Evolutionary conservation across 2,113 vertebrate genomes (phyloP).

Genomic region (Carassius carassius): DNA sequence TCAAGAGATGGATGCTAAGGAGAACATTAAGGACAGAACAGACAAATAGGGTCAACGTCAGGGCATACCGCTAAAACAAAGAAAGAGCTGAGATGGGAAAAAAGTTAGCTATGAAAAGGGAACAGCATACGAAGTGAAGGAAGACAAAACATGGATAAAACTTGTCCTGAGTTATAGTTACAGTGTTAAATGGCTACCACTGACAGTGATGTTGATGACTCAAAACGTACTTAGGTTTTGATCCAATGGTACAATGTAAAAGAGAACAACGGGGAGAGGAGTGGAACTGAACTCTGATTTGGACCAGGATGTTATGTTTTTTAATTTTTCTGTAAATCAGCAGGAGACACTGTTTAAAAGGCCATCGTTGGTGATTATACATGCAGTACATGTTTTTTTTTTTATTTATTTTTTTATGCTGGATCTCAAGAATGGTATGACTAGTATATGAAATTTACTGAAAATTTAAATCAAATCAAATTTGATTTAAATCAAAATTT

Average conservation of each 20-base stretch:
- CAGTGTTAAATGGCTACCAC: background rate
- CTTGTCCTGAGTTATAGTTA: background rate
- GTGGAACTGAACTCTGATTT: background rate
- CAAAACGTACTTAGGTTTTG: background rate
- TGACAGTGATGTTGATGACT: background rate
- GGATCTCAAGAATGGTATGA: background rate
- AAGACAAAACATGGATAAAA: background rate
- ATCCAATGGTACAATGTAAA: background rate
- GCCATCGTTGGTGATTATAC: too few relatives aligned
- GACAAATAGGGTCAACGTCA: conserved; percentile 33
- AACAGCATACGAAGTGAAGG: background rate
- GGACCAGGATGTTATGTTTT: background rate
- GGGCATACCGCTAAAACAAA: conserved; percentile 30
- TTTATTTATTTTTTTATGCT: too few relatives aligned
- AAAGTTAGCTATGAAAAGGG: background rate
- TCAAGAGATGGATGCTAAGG: conserved; percentile 39
- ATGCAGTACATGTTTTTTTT: too few relatives aligned
- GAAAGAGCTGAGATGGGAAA: background rate
- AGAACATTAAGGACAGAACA: conserved; percentile 26
- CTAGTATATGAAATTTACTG: too few relatives aligned
- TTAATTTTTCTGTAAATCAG: background rate
- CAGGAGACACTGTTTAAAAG: background rate
- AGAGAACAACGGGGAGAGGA: background rate
- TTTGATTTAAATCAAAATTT: too few relatives aligned
- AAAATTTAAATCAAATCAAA: too few relatives aligned